These are phyloP conservation scores for Symphodus melops DNA, from an alignment of 2,113 vertebrate species.

Conservation along the genomic window DNA sequence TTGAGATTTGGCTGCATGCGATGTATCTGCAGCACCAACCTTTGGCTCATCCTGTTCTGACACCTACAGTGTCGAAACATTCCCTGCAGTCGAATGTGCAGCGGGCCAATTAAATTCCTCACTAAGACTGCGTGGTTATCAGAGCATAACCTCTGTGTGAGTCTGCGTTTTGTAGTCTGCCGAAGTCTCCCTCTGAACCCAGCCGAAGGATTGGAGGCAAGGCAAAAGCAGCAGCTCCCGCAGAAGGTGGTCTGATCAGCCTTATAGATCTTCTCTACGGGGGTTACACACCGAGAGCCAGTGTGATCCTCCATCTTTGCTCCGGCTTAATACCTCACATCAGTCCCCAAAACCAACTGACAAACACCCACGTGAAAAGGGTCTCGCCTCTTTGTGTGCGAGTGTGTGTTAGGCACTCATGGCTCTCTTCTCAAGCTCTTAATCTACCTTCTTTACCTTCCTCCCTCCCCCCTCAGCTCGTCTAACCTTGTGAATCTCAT, in stretches of 20 bases:
- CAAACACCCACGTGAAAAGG: constrained; percentile 36
- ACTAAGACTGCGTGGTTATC: constrained; percentile 65
- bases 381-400: constrained; percentile 22
- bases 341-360: constrained; percentile 56
- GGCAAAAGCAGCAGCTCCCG: constrained; percentile 50
- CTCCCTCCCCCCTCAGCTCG: constrained; percentile 4
- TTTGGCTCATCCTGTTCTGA: constrained; percentile 66
- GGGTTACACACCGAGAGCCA: constrained; percentile 37
- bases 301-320: constrained; percentile 31
- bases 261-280: constrained; percentile 69
- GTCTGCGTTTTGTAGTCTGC: constrained; percentile 64
- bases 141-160: constrained; percentile 63
- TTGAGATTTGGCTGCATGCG: constrained; percentile 39
- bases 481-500: constrained; percentile 36
- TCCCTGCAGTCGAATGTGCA: constrained; percentile 68
- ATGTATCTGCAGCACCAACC: constrained; percentile 45
- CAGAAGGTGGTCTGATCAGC: constrained; percentile 71
- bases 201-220: constrained; percentile 41
- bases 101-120: constrained; percentile 73
- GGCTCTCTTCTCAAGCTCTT: constrained; percentile 38
- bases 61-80: constrained; percentile 65
- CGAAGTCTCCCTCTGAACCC: constrained; percentile 49
- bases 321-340: constrained; percentile 52
- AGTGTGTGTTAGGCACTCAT: constrained; percentile 17
- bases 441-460: constrained; percentile 56